Evolutionary conservation across 35 echinoderm and acorn worm species (phyloP), one percentile per base, ranked within the genome.

Genomic region (Nesometra sesokonis): DNA sequence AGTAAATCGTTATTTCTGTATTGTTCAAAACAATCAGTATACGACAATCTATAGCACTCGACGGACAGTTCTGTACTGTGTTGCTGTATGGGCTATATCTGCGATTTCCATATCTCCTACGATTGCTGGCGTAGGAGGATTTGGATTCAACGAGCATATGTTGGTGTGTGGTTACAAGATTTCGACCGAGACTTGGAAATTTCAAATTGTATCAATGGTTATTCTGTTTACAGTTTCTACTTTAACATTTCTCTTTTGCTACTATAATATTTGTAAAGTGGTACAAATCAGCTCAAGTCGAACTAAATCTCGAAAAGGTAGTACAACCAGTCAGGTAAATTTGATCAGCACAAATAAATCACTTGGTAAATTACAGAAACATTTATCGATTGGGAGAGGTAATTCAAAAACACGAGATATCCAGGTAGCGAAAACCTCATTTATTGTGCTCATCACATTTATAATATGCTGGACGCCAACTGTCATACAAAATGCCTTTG

Each of bases 381-480:
- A 67, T 35, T n/a, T 30, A 35, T 37, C 34, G 78, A 39, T n/a
- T 77, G 31, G 40, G 67, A 84, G 33, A 67, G 34, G n/a, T 78
- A 84, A 33, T 78, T 79, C 30, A 84, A 81, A 27, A 77, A 84
- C 8, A 78, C 83, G 40, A 11, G 88, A 89, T 11, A 36, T 89
- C 8, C 81, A 82, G n/a, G 82, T 89, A 3, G 84, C 88, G 0
- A 82, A 82, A 17, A 89, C 84, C 35, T 84, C 84, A 33, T 31
- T 89, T 29, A 85, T 89, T 34, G 88, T 77, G 0, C 84, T 82
- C 30, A 23, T 85, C 0, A 21, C 77, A 0, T 89, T 89, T 46
- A 40, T 37, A 32, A 84, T 89, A 1, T 89, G 88, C 34, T 89
- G 88, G 88, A 30, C 77, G 31, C 88, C 88, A n/a, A 78, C 79